These are phyloP conservation scores for Schlechtendalia chinensis DNA, from an alignment of 1,140 invertebrate species.

Conservation along the genomic window DNA sequence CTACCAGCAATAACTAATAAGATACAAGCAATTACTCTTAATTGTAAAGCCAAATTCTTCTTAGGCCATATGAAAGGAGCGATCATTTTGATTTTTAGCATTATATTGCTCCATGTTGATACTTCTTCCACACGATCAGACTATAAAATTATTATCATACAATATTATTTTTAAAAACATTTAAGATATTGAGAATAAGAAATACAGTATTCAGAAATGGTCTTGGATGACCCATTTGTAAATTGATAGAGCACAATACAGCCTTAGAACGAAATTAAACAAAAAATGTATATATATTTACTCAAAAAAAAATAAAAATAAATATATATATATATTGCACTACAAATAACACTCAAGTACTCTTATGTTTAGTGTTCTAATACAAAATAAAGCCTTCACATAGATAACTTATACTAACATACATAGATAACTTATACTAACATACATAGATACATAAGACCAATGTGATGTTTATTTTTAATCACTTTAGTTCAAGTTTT, in stretches of 20 bases:
- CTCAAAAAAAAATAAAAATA: not conserved
- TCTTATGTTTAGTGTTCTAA: not conserved
- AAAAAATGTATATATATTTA: not conserved
- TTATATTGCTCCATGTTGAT: constrained; percentile 77
- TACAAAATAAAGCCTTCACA: constrained; percentile 8
- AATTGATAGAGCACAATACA: not conserved
- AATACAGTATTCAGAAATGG: constrained; percentile 18
- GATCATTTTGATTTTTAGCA: constrained; percentile 75
- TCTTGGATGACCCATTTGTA: constrained; percentile 33
- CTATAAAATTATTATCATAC: constrained; percentile 27
- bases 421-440: not conserved
- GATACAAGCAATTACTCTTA: constrained; percentile 82
- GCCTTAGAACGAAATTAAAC: not conserved
- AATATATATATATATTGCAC: not conserved
- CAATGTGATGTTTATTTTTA: too few species aligned
- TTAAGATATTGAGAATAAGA: not conserved
- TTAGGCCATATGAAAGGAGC: constrained; percentile 94
- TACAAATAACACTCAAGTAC: not conserved
- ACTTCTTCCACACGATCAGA: constrained; percentile 52
- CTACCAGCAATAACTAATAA: constrained; percentile 73
- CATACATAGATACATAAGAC: not conserved
- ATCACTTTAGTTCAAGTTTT: not conserved
- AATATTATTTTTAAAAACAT: not conserved
- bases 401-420: constrained; percentile 1
- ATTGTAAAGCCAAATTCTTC: constrained; percentile 72